A percentile compares a stretch with the other conserved stretches of the same genome.
phyloP scores from a whole-genome alignment of 2,888 invertebrate species.

The Orthosia incerta region DNA sequence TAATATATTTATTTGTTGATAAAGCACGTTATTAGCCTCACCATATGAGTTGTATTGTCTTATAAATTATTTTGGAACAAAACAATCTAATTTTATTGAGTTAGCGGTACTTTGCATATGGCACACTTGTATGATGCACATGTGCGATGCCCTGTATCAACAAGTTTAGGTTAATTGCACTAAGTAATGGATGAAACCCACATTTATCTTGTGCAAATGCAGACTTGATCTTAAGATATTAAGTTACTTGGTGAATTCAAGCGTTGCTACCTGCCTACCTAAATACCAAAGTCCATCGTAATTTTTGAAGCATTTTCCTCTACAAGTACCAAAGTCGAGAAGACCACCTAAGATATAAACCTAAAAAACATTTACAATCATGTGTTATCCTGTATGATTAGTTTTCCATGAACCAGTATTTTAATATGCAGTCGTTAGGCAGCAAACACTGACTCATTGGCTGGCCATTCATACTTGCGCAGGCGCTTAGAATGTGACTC shows the following conservation, averaged over 20 bases:
- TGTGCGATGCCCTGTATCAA: slow-evolving; percentile 8
- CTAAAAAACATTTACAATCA: slow-evolving; percentile 42
- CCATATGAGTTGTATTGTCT: slow-evolving; percentile 11
- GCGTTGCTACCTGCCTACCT: not conserved
- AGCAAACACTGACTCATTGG: slow-evolving; percentile 68
- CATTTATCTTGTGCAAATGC: no score
- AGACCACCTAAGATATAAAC: slow-evolving; percentile 12
- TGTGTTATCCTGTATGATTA: slow-evolving; percentile 65
- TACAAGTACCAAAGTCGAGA: not conserved
- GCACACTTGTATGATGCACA: not conserved
- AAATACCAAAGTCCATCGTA: not conserved
- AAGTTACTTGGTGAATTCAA: no score
- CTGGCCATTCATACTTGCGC: slow-evolving; percentile 55
- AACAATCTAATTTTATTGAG: slow-evolving; percentile 14
- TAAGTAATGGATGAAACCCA: no score
- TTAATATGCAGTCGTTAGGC: slow-evolving; percentile 59
- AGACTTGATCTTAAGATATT: no score
- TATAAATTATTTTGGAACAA: slow-evolving; percentile 23
- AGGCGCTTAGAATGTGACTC: slow-evolving; percentile 56
- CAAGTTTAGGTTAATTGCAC: slow-evolving; percentile 4
- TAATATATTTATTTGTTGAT: slow-evolving; percentile 10
- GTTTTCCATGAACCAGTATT: slow-evolving; percentile 72
- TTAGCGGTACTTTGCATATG: slow-evolving; percentile 2
- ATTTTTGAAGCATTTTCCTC: slow-evolving; percentile 31
- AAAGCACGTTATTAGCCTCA: slow-evolving; percentile 1